These are phyloP conservation scores for Neolamprologus cancellatus DNA, from an alignment of 2,113 vertebrate species.

Conservation along the genomic window DNA sequence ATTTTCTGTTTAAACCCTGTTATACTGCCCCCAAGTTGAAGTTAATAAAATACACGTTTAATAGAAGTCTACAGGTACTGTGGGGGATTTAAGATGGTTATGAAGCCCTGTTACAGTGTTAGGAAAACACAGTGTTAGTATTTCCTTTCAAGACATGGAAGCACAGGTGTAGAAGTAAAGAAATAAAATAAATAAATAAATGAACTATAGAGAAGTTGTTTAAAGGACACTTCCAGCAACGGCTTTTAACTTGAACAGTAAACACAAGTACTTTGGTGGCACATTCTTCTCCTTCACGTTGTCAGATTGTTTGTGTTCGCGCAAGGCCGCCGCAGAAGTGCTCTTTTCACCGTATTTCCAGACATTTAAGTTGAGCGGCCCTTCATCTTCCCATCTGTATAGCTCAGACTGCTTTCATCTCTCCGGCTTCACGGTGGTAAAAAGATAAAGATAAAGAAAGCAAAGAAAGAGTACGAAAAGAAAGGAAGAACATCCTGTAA, in stretches of 20 bases:
- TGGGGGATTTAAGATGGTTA: neutral
- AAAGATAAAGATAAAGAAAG: neutral
- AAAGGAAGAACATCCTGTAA: constrained; percentile 38
- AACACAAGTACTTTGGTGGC: neutral
- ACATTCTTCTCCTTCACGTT: neutral
- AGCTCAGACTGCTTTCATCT: constrained; percentile 22
- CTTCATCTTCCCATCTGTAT: constrained; percentile 8
- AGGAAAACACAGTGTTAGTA: neutral
- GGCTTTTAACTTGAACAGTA: too few relatives aligned
- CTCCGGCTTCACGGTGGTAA: neutral
- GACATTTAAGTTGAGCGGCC: neutral
- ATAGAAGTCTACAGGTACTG: neutral
- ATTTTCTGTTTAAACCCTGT: neutral
- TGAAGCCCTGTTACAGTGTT: neutral
- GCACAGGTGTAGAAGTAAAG: neutral
- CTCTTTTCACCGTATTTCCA: neutral
- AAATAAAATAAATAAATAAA: neutral
- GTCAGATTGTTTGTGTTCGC: neutral
- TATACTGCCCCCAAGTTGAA: neutral
- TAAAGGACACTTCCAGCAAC: too few relatives aligned
- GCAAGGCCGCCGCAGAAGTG: neutral
- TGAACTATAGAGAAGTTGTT: neutral
- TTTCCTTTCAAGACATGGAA: neutral
- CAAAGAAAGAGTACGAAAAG: neutral
- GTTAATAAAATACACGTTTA: neutral